Percentiles rank a stretch among this genome's conserved stretches.
Conservation (phyloP, 2,797 vertebrate species). For the Okamejei kenojei region DNA sequence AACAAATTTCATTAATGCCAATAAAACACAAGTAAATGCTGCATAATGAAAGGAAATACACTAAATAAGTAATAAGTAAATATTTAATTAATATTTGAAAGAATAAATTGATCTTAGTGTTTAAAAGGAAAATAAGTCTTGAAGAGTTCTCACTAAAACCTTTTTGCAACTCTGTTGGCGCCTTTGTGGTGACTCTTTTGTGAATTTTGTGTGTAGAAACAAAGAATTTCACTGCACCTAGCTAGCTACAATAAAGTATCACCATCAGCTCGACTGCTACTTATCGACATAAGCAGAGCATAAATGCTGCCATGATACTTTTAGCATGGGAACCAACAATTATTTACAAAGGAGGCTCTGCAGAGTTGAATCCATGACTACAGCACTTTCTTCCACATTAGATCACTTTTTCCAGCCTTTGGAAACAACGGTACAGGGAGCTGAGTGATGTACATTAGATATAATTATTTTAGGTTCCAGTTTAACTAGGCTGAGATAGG, state of each 20-base stretch:
- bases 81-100: neutral
- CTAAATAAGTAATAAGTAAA: neutral
- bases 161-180: too few relatives aligned
- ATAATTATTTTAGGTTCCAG: neutral
- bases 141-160: neutral
- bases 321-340: neutral
- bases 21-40: slow-evolving; percentile 5
- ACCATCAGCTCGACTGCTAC: neutral
- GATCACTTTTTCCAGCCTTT: neutral
- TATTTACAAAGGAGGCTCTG: neutral
- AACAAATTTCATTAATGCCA: neutral
- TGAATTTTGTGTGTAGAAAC: too few relatives aligned
- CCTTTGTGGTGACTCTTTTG: too few relatives aligned
- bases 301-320: neutral
- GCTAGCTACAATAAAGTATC: too few relatives aligned
- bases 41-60: slow-evolving; percentile 2
- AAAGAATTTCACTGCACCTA: too few relatives aligned
- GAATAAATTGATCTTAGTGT: neutral
- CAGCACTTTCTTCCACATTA: neutral
- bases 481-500: neutral
- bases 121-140: neutral
- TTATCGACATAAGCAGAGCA: neutral
- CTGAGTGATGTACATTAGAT: neutral
- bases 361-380: neutral
- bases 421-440: neutral